phyloP scores from a whole-genome alignment of 1,140 invertebrate genomes.

The Zaprionus vittiger region DNA sequence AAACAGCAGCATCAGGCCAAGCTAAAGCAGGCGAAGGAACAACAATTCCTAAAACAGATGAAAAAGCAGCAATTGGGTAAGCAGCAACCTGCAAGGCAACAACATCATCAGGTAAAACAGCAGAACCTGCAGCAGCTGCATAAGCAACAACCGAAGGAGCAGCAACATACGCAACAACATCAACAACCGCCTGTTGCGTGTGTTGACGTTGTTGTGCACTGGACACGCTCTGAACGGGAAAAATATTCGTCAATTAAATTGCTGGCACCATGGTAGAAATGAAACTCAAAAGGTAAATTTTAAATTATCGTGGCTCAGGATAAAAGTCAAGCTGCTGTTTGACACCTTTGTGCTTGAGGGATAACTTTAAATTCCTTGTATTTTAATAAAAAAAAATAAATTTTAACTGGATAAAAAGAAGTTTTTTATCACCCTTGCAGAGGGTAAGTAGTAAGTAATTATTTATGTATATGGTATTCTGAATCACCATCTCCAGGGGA shows the following conservation, averaged over 20 bases:
- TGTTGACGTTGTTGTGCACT: conserved; percentile 45
- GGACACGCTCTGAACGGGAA: conserved; percentile 40
- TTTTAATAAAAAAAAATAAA: neutral
- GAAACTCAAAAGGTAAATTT: no score
- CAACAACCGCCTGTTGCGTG: conserved; percentile 26
- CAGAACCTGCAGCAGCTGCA: neutral
- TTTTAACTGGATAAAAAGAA: neutral
- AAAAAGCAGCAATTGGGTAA: neutral
- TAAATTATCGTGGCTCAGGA: no score
- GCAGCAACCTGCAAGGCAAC: neutral
- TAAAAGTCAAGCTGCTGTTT: no score
- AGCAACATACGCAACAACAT: conserved; percentile 7
- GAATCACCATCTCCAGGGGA: no score
- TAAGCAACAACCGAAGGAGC: conserved; percentile 10
- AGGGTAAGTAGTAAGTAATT: no score
- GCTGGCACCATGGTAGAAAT: conserved; percentile 55
- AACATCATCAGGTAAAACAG: neutral
- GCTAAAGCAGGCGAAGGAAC: neutral
- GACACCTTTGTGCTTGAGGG: neutral
- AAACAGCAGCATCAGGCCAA: neutral
- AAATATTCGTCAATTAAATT: conserved; percentile 47
- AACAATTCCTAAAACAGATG: neutral
- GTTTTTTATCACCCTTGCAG: no score
- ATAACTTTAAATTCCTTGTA: neutral
- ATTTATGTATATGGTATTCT: no score